Percentiles rank a stretch among this genome's conserved stretches.
Conservation (phyloP, 2,797 vertebrate genomes). For the Bradypus variegatus region DNA sequence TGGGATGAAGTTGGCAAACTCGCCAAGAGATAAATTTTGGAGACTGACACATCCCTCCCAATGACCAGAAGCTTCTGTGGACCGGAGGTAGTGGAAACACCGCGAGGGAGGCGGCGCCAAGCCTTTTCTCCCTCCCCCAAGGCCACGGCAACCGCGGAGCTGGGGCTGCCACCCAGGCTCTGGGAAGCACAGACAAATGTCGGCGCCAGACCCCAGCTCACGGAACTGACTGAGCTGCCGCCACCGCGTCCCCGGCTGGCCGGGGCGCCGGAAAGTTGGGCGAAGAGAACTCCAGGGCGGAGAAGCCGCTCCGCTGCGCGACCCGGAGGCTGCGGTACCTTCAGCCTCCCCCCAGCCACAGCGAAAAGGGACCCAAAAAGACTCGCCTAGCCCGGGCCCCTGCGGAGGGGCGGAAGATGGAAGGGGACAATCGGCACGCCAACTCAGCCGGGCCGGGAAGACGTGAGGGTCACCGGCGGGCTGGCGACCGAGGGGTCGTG, state of each 20-base stretch:
- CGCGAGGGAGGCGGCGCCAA: background rate
- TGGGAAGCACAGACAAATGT: background rate
- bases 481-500: background rate
- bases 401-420: background rate
- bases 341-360: background rate
- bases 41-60: background rate
- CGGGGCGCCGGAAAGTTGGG: constrained; percentile 36
- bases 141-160: constrained; percentile 10
- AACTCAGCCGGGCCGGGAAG: background rate
- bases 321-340: background rate
- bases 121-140: background rate
- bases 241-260: background rate
- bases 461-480: constrained; percentile 9
- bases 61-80: background rate
- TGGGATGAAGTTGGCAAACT: constrained; percentile 19
- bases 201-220: background rate
- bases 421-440: background rate
- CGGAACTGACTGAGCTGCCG: background rate
- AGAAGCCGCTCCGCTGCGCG: background rate
- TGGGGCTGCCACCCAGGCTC: background rate
- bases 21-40: background rate
- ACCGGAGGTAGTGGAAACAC: background rate
- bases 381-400: background rate
- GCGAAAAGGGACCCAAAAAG: background rate
- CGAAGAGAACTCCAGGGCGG: background rate